Evolutionary conservation across 2,888 invertebrate species (phyloP), one percentile per base, ranked within the genome.

Genomic region (Polyommatus iphigenia): DNA sequence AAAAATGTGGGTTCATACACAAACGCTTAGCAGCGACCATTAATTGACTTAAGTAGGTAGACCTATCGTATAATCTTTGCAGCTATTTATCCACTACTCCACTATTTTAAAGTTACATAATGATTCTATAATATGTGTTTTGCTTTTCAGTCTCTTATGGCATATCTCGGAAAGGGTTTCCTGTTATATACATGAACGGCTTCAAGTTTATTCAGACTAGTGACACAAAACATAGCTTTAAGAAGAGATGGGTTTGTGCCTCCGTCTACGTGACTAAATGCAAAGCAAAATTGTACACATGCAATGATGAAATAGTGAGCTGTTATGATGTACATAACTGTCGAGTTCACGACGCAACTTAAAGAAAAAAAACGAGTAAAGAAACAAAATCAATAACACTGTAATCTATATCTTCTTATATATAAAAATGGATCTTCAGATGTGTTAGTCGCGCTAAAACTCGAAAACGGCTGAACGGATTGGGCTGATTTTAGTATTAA

Each of bases 241-340:
- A 83, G 80, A 82, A 78, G 13, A 76, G 84, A n/a, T 86, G 85
- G 84, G 77, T 79, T 4, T 86, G 85, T 67, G 82, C 84, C 1
- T 82, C 83, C 0, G 82, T 85, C 79, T 81, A 79, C 71, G 78
- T 79, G 77, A 79, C 75, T 4, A 83, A 85, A 3, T 86, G 85
- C 36, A 82, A 80, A 7, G 85, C 85, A 0, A 20, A 80, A 0
- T 76, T 82, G 0, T 80, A 82, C 6, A 85, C 84, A 0, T n/a
- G 81, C 1, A 77, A 82, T 0, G 80, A 82, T 24, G 76, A 77
- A 8, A 79, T 82, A 15, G 67, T 82, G 2, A 72, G 72, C 18
- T 41, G 36, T 18, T 20, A 72, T 72, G 18, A 32, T 32, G 41
- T 41, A 32, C 72, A 72, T 46, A 46, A 46, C 41, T 36, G n/a